Base-by-base conservation (phyloP, 2,113 vertebrate genomes). In the Phainopepla nitens region DNA sequence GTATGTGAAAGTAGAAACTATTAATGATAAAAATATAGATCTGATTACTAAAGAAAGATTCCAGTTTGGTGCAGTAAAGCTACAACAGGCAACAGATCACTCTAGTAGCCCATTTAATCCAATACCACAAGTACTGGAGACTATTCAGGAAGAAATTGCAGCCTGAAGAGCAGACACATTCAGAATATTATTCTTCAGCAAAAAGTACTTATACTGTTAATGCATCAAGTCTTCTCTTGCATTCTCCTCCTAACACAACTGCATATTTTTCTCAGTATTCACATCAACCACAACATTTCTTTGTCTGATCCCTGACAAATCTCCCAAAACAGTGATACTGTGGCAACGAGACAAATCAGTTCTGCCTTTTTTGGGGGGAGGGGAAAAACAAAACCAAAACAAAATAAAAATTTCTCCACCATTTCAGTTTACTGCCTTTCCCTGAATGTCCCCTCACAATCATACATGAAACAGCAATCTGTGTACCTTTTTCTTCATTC, bases 401-500 rank as follows among this genome's bases (percentile, higher is more conserved):
- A 27, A 44, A 79, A 5, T 4, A 44, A 58, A 16, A 44, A 16
- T 12, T 25, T 49, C 58, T 82, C 42, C 39, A 77, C 16, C 64
- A 44, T 49, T 95, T 90, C 58, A 81, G 21, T 42, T 81, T 18
- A 36, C 44, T 90, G 72, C 56, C 85, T 87, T 84, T 73, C 56
- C 54, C 64, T 88, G 41, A 51, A 79, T 1, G 5, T 25, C 64
- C 72, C 71, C 69, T 97, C 76, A 42, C 39, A 91, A 76, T 42
- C n/a, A 88, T 1, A 92, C n/a, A 93, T 6, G 10, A 88, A 90
- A 82, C 56, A 96, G 66, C 82, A 83, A 88, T 39, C 81, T 64
- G 90, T 31, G 49, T 97, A 98, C 97, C 97, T 97, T 98, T 98
- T 98, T 99, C 98, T 97, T 98, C 98, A 98, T 99, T 98, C 97